Base-by-base conservation (phyloP, 2,797 vertebrate species). In the Gobionotothen gibberifrons region DNA sequence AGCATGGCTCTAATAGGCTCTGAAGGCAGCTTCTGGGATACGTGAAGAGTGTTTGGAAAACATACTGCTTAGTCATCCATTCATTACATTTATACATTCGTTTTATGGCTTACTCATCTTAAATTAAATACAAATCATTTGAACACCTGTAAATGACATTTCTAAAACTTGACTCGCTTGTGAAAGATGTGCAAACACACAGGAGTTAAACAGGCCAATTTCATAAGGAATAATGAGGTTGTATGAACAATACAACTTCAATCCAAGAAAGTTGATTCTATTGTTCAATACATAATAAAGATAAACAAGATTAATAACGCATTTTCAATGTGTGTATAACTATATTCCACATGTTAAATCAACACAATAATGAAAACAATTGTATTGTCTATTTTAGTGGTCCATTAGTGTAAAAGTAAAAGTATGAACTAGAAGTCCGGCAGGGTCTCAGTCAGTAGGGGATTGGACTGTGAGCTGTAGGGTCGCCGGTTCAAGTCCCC, bases 11-110 rank as follows among this genome's bases (percentile, higher is more conserved):
- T 67, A 72, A 80, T 59, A 42, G 52, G 54, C 49, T 78, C 21
- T 47, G 9, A 63, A 61, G 43, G 60, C 43, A 64, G 16, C 62
- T 63, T 55, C 47, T 13, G 17, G 32, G 74, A 68, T 72, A 56
- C 61, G 79, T 72, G 56, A 76, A 11, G 10, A 71, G 29, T 43
- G 54, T 78, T 44, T 29, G 43, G 69, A 83, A 81, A 78, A 79
- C 0, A 65, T 9, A 39, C 15, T 9, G 6, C 17, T 21, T n/a
- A 71, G 22, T 40, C 15, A 44, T 26, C 13, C 2, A 32, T 4
- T n/a, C 0, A 32, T 51, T 17, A 22, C 3, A 15, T 43, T 53
- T 44, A 60, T 19, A 71, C 4, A 32, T 12, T 32, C 4, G 12
- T 32, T 64, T 49, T 40, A 53, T 11, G 7, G 32, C 5, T 40